These are phyloP conservation scores for Epizoanthus scotinus DNA, from an alignment of 92 coral and sea anemone species.

Conservation along the genomic window DNA sequence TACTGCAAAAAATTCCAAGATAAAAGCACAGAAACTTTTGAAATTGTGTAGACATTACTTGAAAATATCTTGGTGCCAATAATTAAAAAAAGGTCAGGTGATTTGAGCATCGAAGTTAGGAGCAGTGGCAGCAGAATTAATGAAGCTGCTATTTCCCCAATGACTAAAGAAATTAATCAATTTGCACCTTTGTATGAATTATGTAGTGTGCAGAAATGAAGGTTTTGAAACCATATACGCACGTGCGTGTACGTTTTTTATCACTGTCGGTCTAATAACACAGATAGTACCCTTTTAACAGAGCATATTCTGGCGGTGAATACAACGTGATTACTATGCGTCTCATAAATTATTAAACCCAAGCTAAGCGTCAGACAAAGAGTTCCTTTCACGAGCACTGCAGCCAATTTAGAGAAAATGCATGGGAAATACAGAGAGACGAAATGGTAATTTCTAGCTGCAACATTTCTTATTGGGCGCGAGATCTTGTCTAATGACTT, in stretches of 20 bases:
- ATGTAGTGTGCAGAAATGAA: not conserved
- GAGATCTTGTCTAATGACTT: not conserved
- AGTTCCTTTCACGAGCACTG: not conserved
- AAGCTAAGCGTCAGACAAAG: not conserved
- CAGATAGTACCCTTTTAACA: not conserved
- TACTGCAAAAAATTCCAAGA: not conserved
- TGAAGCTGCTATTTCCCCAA: slow-evolving; percentile 1
- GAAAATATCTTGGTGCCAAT: not conserved
- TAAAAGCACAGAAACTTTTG: not conserved
- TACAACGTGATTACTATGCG: slow-evolving; percentile 7
- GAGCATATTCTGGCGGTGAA: not conserved
- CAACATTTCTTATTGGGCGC: slow-evolving; percentile 11
- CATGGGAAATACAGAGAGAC: not conserved
- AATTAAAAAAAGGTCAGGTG: not conserved
- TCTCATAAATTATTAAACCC: slow-evolving; percentile 24
- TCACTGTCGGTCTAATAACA: not conserved
- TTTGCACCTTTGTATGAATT: slow-evolving; percentile 11
- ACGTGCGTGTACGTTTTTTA: not conserved
- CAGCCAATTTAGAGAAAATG: not conserved
- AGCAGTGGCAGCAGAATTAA: slow-evolving; percentile 8
- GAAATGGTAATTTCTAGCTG: not conserved
- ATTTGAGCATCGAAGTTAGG: not conserved
- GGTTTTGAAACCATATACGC: not conserved
- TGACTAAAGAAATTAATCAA: slow-evolving; percentile 3
- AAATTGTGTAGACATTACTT: not conserved